Percentiles rank a stretch among this genome's conserved stretches.
Conservation (phyloP, 1,140 invertebrate genomes). For the Trichomalopsis sarcophagae region DNA sequence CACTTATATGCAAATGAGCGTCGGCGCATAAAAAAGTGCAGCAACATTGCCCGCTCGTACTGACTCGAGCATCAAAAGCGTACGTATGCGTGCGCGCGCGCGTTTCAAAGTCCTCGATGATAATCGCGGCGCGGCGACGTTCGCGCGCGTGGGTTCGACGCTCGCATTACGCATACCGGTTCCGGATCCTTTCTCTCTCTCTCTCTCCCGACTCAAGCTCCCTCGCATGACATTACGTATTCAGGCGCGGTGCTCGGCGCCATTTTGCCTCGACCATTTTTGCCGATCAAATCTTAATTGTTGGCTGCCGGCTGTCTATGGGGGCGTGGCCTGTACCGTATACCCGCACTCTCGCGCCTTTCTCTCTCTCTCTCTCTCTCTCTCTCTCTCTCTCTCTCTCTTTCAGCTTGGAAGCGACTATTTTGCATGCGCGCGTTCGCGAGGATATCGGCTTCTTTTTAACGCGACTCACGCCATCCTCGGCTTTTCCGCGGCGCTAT, state of each 20-base stretch:
- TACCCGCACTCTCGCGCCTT: slow-evolving; percentile 59
- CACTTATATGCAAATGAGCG: slow-evolving; percentile 64
- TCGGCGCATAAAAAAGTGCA: slow-evolving; percentile 8
- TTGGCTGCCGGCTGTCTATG: slow-evolving; percentile 76
- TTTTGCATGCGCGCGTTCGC: slow-evolving; percentile 26
- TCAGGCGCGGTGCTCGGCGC: slow-evolving; percentile 60
- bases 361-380: slow-evolving; percentile 37
- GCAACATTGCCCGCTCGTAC: neutral
- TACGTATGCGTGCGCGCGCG: neutral
- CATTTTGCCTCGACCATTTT: slow-evolving; percentile 76
- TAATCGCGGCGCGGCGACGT: slow-evolving; percentile 10
- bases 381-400: slow-evolving; percentile 56
- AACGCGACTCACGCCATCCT: slow-evolving; percentile 39
- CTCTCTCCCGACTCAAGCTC: neutral
- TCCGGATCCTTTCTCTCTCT: slow-evolving; percentile 16
- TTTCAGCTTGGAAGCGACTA: neutral
- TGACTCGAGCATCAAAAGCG: neutral
- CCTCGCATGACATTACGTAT: slow-evolving; percentile 53
- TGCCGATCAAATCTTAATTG: slow-evolving; percentile 77
- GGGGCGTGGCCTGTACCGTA: slow-evolving; percentile 66
- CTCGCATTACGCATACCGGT: slow-evolving; percentile 39
- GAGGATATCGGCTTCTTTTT: slow-evolving; percentile 32
- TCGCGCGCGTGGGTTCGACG: slow-evolving; percentile 44
- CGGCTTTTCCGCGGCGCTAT: neutral
- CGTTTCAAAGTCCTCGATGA: slow-evolving; percentile 20